Evolutionary conservation across 2,113 vertebrate genomes (phyloP).

Genomic region (Brachypteracias leptosomus): DNA sequence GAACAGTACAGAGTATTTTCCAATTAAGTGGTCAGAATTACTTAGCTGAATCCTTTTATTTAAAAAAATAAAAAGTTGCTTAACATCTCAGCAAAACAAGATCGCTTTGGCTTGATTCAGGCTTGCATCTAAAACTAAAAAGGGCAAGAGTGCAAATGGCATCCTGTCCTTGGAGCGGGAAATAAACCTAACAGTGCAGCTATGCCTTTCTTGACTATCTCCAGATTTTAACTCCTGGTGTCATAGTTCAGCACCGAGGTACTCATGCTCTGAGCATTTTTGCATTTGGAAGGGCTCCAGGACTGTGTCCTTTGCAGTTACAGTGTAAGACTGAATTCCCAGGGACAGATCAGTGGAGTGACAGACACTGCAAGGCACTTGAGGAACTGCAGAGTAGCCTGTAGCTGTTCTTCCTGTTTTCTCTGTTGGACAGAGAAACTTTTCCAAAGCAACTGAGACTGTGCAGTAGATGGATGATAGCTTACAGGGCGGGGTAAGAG

Average conservation of each 20-base stretch:
- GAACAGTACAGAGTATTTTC: slow-evolving; percentile 33
- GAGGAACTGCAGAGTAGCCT: background rate
- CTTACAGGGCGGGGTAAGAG: background rate
- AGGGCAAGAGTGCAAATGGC: background rate
- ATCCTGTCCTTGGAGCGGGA: background rate
- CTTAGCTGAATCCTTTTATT: background rate
- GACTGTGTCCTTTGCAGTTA: background rate
- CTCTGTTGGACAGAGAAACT: background rate
- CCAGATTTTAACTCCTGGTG: background rate
- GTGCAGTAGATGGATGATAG: background rate
- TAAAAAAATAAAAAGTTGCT: background rate
- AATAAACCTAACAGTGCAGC: background rate
- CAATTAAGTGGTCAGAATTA: slow-evolving; percentile 4
- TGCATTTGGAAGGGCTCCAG: background rate
- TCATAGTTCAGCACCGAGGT: background rate
- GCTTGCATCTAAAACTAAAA: background rate
- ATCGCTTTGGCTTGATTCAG: background rate
- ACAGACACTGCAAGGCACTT: background rate
- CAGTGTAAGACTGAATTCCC: background rate
- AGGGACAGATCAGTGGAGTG: background rate
- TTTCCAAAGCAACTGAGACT: background rate
- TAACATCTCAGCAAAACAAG: slow-evolving; percentile 19
- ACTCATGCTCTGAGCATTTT: background rate
- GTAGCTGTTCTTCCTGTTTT: background rate
- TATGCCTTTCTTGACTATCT: background rate